Base-by-base conservation (phyloP, 2,888 invertebrate species). In the Drosophila sordidula region DNA sequence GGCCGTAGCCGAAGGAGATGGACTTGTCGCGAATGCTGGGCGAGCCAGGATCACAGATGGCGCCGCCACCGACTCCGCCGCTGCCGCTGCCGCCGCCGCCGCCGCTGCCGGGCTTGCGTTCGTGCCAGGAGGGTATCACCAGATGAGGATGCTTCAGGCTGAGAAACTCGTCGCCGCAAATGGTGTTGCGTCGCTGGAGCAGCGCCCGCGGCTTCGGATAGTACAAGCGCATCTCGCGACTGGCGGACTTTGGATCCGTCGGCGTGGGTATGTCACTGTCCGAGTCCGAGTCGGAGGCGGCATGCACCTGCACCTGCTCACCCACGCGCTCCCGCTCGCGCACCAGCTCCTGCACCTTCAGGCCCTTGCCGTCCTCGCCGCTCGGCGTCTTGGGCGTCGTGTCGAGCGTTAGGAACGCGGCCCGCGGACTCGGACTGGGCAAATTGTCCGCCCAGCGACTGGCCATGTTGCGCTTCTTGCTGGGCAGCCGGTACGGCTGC, bases 141-240 rank as follows among this genome's bases (percentile, higher is more conserved):
- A 89, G 63, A 75, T 89, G 89, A 36, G 91, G 91, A 71, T 89
- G 89, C 46, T 90, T 89, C 55, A 90, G 87, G 34, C 89, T 86
- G 49, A 90, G 89, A 81, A 95, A 95, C 93, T 96, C 95, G 87
- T 96, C 95, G 14, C 98, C 97, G 81, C 97, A 96, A 75, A 98
- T 96, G 1, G 98, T 97, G 80, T 98, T 97, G 16, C 98, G 93
- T 11, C 98, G 94, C 90, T 96, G 96, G 38, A 96, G 93, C 74
- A 95, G 94, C 18, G 95, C 94, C 63, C 96, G 94, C 8, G 97
- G 97, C 91, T 96, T 96, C 3, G 95, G 94, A 51, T 95, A 95
- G 90, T 96, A 96, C 89, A 97, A 92, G 38, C 96, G 90, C 44
- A 90, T 90, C 64, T 92, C 92, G 41, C 92, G 92, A 44, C 91